Base-by-base conservation (phyloP, 2,113 vertebrate genomes). In the Apteryx mantelli region DNA sequence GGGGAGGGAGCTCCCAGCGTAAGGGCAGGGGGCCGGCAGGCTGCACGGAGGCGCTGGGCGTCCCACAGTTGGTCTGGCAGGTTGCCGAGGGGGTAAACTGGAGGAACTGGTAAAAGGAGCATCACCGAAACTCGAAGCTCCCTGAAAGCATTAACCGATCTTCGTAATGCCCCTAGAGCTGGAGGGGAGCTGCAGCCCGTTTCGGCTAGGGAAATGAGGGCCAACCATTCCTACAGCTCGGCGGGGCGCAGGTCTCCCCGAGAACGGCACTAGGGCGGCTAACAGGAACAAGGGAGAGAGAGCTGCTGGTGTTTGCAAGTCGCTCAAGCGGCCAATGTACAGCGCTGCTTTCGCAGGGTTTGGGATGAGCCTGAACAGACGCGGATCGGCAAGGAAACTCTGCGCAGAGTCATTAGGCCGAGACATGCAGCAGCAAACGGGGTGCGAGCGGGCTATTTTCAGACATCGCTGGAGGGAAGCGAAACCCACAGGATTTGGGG, bases 401-500 rank as follows among this genome's bases (percentile, higher is more conserved):
- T 42, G 55, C 63, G 77, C 30, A 0, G 3, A n/a, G 89, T n/a
- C 89, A 55, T 77, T 14, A 80, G 75, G 89, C 89, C 91, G 92
- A 92, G 78, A 80, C 92, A 95, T 26, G 82, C 91, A 97, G 91
- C 19, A 85, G 94, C 84, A 25, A 68, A 84, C 60, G 80, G 68
- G 66, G 58, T 19, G 91, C 42, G 76, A 94, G 63, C 78, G 65
- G 52, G 74, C 40, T 97, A 77, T 93, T 95, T 94, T 94, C 56
- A 83, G 89, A 55, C 3, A 5, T 9, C 9, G 0, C 7, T 91
- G 94, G 91, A 95, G 8, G 88, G 36, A 24, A 20, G 91, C 82
- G 95, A 97, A 85, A 75, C 12, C 16, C 60, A 32, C 34, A 48
- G 50, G 21, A 68, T 70, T 85, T 80, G 91, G 84, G 82, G 58